phyloP scores from a whole-genome alignment of 1,140 invertebrate species.

The Archivesica marissinica region DNA sequence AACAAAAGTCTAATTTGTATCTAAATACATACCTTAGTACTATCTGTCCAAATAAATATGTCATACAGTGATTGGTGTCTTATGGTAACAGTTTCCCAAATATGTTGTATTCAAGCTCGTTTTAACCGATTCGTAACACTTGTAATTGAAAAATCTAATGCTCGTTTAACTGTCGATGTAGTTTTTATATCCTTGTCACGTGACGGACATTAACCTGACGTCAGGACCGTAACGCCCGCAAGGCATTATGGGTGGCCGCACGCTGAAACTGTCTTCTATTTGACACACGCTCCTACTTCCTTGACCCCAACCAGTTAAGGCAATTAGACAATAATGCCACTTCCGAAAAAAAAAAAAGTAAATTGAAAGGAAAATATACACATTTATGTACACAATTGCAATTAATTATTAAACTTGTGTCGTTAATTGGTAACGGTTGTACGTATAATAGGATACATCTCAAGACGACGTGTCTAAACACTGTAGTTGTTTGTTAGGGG shows the following conservation, averaged over 20 bases:
- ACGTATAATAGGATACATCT: neutral
- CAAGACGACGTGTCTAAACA: slow-evolving; percentile 30
- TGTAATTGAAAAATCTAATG: slow-evolving; percentile 41
- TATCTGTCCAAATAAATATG: neutral
- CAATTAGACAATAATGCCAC: neutral
- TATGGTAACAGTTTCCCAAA: slow-evolving; percentile 2
- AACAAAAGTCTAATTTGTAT: no score
- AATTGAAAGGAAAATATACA: neutral
- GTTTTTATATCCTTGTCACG: slow-evolving; percentile 50
- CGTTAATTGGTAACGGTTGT: neutral
- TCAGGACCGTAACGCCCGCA: slow-evolving; percentile 46
- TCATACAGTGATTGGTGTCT: neutral
- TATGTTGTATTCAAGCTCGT: neutral
- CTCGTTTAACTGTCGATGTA: slow-evolving; percentile 29
- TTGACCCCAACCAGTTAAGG: neutral
- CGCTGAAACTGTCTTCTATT: slow-evolving; percentile 46
- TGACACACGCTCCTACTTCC: slow-evolving; percentile 43
- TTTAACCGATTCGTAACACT: slow-evolving; percentile 34
- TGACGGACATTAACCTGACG: slow-evolving; percentile 30
- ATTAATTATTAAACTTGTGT: slow-evolving; percentile 33
- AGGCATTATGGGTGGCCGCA: slow-evolving; percentile 44
- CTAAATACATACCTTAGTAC: neutral
- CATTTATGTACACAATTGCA: slow-evolving; percentile 29
- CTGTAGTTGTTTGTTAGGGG: slow-evolving; percentile 13
- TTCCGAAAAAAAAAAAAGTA: slow-evolving; percentile 16